Evolutionary conservation across 2,797 vertebrate genomes (phyloP).

Genomic region (Bradypodion ventrale): DNA sequence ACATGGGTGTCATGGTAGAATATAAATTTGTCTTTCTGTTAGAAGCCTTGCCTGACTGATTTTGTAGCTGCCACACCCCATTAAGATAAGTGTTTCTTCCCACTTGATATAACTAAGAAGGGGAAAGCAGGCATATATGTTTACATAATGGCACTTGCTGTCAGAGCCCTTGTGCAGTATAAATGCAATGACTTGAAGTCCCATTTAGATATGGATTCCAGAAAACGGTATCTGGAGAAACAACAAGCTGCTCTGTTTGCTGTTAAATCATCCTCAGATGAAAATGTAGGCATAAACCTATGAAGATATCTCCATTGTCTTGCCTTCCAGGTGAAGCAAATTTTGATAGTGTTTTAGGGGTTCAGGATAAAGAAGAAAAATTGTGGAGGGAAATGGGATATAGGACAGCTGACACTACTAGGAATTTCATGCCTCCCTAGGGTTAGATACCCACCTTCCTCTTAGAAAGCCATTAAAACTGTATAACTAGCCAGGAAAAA

Average conservation of each 20-base stretch:
- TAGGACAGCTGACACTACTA: background rate
- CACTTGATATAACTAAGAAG: background rate
- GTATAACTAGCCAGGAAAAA: background rate
- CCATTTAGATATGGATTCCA: background rate
- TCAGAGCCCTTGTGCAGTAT: background rate
- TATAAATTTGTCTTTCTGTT: no score
- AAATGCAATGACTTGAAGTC: background rate
- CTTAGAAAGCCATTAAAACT: slow-evolving; percentile 13
- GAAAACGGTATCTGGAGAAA: background rate
- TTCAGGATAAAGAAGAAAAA: background rate
- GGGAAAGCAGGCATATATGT: background rate
- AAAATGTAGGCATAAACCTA: background rate
- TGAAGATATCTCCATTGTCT: background rate
- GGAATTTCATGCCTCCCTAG: background rate
- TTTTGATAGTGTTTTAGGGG: background rate
- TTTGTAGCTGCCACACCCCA: no score
- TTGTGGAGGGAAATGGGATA: background rate
- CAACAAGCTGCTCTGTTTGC: background rate
- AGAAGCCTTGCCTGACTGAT: no score
- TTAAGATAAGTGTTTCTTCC: no score
- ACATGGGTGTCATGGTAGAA: no score
- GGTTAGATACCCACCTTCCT: background rate
- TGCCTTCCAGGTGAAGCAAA: background rate
- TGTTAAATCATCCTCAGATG: background rate
- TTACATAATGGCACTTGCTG: background rate